phyloP scores from a whole-genome alignment of 1,140 invertebrate genomes.

The Lepidostoma basale region DNA sequence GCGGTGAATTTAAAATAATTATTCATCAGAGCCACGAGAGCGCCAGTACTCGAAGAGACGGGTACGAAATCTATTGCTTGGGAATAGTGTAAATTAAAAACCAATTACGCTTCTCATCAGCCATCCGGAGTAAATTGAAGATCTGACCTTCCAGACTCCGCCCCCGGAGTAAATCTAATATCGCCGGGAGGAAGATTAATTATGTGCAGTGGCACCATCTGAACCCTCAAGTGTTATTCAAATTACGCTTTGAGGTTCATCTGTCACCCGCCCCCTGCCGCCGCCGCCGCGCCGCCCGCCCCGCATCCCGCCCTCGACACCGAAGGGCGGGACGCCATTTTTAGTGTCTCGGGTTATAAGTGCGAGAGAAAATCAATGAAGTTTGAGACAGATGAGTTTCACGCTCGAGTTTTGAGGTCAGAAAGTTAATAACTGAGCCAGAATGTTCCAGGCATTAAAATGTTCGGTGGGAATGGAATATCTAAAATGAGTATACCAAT shows the following conservation, averaged over 20 bases:
- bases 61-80: too few species aligned
- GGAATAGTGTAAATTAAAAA: constrained; percentile 8
- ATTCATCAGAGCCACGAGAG: too few species aligned
- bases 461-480: too few species aligned
- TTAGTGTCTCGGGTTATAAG: not conserved
- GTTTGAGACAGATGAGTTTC: too few species aligned
- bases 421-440: too few species aligned
- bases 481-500: too few species aligned
- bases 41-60: too few species aligned
- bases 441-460: too few species aligned
- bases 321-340: constrained; percentile 18
- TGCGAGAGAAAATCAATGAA: constrained; percentile 7
- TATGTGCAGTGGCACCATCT: constrained; percentile 45
- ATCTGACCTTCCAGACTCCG: constrained; percentile 16
- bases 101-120: constrained; percentile 10
- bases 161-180: constrained; percentile 41
- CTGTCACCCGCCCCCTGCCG: too few species aligned
- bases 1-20: too few species aligned
- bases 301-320: not conserved
- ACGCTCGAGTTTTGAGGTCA: too few species aligned
- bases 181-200: constrained; percentile 42
- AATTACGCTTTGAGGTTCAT: constrained; percentile 42
- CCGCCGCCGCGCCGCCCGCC: constrained; percentile 12
- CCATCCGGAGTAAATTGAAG: not conserved
- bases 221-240: constrained; percentile 45